Evolutionary conservation across 2,113 vertebrate species (phyloP).

Genomic region (Micromys minutus): DNA sequence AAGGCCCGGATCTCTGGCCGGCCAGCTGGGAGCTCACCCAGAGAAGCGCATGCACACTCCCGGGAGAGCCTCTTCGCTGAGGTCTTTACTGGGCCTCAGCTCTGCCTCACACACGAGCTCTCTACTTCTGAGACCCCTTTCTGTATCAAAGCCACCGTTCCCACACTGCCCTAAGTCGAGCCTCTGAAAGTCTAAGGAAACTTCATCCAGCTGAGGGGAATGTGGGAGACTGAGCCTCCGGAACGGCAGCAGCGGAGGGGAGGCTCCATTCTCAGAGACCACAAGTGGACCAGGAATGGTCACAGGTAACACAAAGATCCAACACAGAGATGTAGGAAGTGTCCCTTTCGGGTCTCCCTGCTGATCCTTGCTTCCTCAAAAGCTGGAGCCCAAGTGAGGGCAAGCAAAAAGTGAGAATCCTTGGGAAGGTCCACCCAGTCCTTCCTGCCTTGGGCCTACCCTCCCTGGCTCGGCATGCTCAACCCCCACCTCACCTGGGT

Average conservation of each 20-base stretch:
- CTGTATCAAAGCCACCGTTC: neutral
- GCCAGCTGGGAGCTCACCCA: neutral
- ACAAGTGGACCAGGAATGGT: neutral
- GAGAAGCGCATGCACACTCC: neutral
- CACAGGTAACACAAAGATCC: neutral
- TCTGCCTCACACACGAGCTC: no score
- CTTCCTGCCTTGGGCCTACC: no score
- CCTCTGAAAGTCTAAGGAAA: neutral
- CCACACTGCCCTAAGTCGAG: neutral
- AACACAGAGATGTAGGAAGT: neutral
- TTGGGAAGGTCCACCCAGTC: neutral
- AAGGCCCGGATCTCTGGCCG: no score
- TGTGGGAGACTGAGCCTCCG: neutral
- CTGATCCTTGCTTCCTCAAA: rapidly evolving
- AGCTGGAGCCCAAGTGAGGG: no score
- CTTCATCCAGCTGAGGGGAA: neutral
- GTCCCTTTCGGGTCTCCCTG: neutral
- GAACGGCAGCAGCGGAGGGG: neutral
- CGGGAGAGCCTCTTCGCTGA: no score
- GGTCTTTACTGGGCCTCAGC: neutral
- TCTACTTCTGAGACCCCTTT: neutral
- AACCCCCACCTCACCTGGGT: conserved; percentile 90
- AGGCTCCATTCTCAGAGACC: neutral
- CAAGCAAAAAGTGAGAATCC: neutral
- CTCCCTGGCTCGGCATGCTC: neutral